Base-by-base conservation (phyloP, 2,797 vertebrate genomes). In the Esox lucius region DNA sequence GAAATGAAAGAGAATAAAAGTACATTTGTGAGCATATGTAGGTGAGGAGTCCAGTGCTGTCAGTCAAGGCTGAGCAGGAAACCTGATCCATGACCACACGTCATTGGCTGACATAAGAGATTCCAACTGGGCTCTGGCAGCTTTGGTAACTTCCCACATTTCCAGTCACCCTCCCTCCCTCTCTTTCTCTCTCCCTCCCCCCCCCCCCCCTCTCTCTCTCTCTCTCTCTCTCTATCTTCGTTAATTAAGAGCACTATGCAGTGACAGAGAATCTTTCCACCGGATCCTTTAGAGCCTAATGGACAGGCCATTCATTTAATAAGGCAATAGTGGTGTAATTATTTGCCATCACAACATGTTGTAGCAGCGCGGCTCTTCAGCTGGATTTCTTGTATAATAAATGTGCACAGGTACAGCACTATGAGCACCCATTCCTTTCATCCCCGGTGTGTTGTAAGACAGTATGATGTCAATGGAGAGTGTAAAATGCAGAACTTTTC, bases 41-140 rank as follows among this genome's bases (percentile, higher is more conserved):
- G 31, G 78, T 69, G n/a, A 61, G 53, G 68, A 28, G 16, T 35
- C 5, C 8, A 31, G 28, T 53, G 42, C 48, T 76, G 67, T 15
- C 0, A 39, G 28, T 16, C 28, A 16, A 24, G 22, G 48, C 11
- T 74, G 28, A 35, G 33, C 73, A 51, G 73, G 28, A 82, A 86
- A 66, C 64, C 31, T 66, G 64, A 66, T 11, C 24, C 42, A 26
- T 6, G 19, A 51, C 11, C 68, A 66, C 26, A 66, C 22, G 31
- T 66, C 64, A 66, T 16, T 66, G 64, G 64, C 64, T 66, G 64
- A 66, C 64, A 66, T 16, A 66, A 26, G 28, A 66, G 64, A 66
- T 19, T 35, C 64, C 31, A 15, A 66, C 26, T 66, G 31, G 28
- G 66, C 66, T 39, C 33, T 68, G 31, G 33, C 19, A 8, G 66